phyloP scores from a whole-genome alignment of 2,113 vertebrate species.

The Cyphomyrus discorhynchus region DNA sequence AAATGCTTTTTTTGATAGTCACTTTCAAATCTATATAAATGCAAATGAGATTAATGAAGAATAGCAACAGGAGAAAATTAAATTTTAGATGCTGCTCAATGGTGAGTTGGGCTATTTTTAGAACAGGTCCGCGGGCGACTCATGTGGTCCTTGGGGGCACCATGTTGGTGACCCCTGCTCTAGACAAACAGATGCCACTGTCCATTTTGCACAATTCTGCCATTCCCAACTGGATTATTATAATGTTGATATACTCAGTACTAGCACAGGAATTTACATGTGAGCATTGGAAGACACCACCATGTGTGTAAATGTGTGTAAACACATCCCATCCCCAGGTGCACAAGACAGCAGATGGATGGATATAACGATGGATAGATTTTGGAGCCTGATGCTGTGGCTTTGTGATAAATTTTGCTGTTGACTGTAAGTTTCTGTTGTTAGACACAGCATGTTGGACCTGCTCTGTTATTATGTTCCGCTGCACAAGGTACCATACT shows the following conservation, averaged over 20 bases:
- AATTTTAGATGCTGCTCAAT: too few relatives aligned
- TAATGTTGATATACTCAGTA: background rate
- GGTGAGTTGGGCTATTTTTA: too few relatives aligned
- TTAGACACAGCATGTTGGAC: background rate
- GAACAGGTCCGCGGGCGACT: too few relatives aligned
- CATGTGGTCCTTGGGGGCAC: too few relatives aligned
- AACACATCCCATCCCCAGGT: background rate
- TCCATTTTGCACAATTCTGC: background rate
- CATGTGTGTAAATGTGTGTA: background rate
- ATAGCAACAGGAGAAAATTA: too few relatives aligned
- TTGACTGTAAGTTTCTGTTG: background rate
- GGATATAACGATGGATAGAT: background rate
- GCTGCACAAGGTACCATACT: background rate
- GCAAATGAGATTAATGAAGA: too few relatives aligned
- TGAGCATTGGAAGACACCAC: background rate
- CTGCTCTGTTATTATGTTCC: background rate
- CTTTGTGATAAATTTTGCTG: background rate
- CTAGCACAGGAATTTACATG: background rate
- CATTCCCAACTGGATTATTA: background rate
- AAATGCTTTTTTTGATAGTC: too few relatives aligned
- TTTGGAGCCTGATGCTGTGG: background rate
- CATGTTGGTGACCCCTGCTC: too few relatives aligned
- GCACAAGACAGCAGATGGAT: background rate
- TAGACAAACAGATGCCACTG: background rate
- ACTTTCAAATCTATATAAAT: too few relatives aligned